Base-by-base conservation (phyloP, 2,888 invertebrate species). In the Stramonita haemastoma region DNA sequence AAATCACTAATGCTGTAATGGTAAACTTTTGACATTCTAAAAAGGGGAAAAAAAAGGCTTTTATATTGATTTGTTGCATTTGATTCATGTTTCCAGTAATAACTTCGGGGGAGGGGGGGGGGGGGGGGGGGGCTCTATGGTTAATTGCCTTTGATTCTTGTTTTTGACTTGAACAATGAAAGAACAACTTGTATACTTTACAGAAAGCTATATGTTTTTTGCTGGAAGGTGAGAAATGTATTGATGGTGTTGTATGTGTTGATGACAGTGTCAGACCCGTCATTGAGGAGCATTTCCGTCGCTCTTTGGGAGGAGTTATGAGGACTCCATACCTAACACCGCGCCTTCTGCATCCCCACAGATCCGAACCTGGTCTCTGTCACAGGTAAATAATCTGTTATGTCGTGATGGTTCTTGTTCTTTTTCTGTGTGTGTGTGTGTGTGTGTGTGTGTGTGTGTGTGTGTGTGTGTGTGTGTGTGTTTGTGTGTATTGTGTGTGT, bases 231-330 rank as follows among this genome's bases (percentile, higher is more conserved):
- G n/a, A 0, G 29, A 60, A 60, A 77, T 26, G 13, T 13, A 77
- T 26, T 13, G 8, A 29, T 77, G 73, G n/a, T 73, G 73, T 8
- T 73, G 73, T 29, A n/a, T n/a, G 73, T 73, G 22, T 70, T 83
- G 81, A 22, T 36, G 11, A 95, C 95, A 89, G 94, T 97, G 97
- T 98, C 98, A 96, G 98, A 98, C 96, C 98, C 98, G 98, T 98
- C 89, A 98, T 99, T 94, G 99, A 99, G 96, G 99, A 99, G 95
- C 99, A 99, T 96, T 99, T 99, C 96, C 97, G 98, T 90, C 97
- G 98, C 91, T 98, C 98, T 0, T 97, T 99, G 91, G 98, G 98
- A 95, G 95, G 90, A 94, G 95, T 91, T 96, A 96, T 92, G 94
- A 94, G 70, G 95, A 96, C 83, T 89, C 89, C 85, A 86, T 86